phyloP scores from a whole-genome alignment of 2,888 invertebrate species.

The Seira sanloemensis region DNA sequence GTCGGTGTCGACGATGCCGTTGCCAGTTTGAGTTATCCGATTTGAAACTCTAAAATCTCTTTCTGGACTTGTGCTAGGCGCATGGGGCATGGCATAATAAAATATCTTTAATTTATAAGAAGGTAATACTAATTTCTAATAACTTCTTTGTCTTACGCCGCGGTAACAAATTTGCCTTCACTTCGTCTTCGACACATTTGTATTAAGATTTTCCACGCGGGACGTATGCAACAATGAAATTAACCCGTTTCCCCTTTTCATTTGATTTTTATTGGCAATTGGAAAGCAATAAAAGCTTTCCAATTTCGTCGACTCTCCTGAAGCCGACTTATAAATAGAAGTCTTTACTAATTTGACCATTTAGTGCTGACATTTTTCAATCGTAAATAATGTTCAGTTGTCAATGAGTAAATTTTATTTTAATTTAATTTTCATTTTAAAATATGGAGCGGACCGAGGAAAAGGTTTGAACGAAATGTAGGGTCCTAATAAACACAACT shows the following conservation, averaged over 20 bases:
- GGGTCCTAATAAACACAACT: too few relatives aligned
- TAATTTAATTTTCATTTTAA: neutral
- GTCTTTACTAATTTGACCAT: neutral
- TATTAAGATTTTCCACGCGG: too few relatives aligned
- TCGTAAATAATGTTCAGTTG: neutral
- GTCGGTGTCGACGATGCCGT: neutral
- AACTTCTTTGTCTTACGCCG: too few relatives aligned
- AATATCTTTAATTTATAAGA: slow-evolving; percentile 40
- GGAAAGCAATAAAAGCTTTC: neutral
- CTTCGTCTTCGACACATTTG: too few relatives aligned
- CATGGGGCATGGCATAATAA: slow-evolving; percentile 41
- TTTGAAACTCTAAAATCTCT: neutral
- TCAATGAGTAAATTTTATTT: neutral
- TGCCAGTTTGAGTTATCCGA: too few relatives aligned
- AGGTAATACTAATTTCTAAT: neutral
- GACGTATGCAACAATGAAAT: neutral
- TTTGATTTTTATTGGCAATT: neutral
- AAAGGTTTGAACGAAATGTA: neutral
- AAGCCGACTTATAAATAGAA: neutral
- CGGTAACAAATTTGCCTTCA: too few relatives aligned
- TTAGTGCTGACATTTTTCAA: slow-evolving; percentile 6
- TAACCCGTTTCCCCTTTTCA: neutral
- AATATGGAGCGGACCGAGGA: too few relatives aligned
- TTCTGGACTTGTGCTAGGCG: slow-evolving; percentile 28
- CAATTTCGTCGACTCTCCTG: too few relatives aligned